phyloP scores from a whole-genome alignment of 2,113 vertebrate genomes.

The Tichodroma muraria region DNA sequence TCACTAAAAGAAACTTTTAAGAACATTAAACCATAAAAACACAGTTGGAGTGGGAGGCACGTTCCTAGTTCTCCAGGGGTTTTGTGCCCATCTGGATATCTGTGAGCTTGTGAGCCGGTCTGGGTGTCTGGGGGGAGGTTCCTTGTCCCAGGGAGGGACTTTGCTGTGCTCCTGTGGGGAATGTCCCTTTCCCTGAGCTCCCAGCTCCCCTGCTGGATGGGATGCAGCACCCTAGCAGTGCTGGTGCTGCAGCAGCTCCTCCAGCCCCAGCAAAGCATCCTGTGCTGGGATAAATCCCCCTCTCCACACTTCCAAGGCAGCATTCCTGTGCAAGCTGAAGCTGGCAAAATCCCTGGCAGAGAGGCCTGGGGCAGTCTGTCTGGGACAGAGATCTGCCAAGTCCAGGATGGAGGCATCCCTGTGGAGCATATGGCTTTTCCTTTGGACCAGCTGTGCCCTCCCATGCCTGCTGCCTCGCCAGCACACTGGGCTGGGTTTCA shows the following conservation, averaged over 20 bases:
- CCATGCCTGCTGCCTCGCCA: accelerated
- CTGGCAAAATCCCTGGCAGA: background rate
- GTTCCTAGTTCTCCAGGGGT: background rate
- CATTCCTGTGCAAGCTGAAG: background rate
- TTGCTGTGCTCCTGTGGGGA: background rate
- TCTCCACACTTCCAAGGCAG: background rate
- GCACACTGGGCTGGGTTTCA: background rate
- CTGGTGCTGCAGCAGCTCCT: background rate
- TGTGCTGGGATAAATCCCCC: background rate
- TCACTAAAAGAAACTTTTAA: background rate
- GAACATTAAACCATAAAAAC: background rate
- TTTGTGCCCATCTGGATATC: background rate
- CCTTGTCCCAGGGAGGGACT: background rate
- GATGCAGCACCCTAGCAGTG: background rate
- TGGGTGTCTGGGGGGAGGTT: background rate
- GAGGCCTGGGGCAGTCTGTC: accelerated
- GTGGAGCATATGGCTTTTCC: background rate
- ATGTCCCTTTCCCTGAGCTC: background rate
- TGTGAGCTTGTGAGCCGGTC: accelerated
- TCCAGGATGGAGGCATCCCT: background rate
- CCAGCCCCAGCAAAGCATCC: background rate
- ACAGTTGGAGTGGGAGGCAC: background rate
- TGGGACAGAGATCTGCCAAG: background rate
- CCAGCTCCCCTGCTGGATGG: background rate
- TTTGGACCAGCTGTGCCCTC: background rate